Conservation (phyloP, 2,113 vertebrate genomes). For the Anhinga rufa region DNA sequence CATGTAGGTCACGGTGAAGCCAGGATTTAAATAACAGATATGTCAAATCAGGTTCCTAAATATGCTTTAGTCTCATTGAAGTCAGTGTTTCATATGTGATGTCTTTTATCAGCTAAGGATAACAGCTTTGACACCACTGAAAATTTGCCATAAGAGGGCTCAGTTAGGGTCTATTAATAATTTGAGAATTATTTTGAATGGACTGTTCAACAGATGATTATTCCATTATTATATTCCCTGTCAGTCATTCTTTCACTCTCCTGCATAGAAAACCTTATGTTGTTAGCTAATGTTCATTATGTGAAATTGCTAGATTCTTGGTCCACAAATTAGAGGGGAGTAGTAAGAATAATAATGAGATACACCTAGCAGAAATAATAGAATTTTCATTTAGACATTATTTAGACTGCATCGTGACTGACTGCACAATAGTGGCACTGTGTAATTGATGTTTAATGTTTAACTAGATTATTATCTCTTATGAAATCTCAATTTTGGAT, state of each 20-base stretch:
- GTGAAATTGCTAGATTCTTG: not conserved
- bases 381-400: not conserved
- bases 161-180: not conserved
- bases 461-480: not conserved
- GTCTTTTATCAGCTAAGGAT: not conserved
- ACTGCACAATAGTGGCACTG: not conserved
- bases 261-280: not conserved
- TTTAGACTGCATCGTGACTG: not conserved
- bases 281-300: not conserved
- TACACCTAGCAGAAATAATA: not conserved
- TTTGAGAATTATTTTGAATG: not conserved
- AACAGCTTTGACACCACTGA: not conserved
- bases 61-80: not conserved
- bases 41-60: not conserved
- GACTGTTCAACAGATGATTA: not conserved
- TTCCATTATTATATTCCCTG: not conserved
- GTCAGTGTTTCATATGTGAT: not conserved
- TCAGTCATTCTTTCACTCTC: not conserved
- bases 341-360: not conserved
- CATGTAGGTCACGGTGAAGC: not conserved
- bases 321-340: not conserved
- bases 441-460: not conserved
- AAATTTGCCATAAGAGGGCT: not conserved
- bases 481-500: not conserved
- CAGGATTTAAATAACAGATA: not conserved